These are phyloP conservation scores for Pollenia angustigena DNA, from an alignment of 2,888 invertebrate genomes.

Conservation along the genomic window DNA sequence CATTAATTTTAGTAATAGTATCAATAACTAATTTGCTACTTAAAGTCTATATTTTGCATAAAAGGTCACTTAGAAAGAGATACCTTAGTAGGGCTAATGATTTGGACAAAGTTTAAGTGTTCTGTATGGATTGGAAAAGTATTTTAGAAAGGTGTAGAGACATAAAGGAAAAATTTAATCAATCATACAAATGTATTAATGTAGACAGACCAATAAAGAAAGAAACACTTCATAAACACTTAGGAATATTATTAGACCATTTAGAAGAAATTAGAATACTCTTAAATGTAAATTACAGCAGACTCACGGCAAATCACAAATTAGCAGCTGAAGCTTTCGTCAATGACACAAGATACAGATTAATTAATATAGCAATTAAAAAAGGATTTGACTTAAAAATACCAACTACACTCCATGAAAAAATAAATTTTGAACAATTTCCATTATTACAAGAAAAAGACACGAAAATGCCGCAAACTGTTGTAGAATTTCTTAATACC, in stretches of 20 bases:
- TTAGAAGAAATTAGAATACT: background rate
- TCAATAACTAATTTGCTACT: no score
- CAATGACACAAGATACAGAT: background rate
- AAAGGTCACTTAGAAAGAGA: no score
- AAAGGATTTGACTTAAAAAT: background rate
- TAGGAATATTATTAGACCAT: background rate
- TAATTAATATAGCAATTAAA: background rate
- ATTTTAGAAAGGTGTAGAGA: no score
- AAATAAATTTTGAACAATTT: background rate
- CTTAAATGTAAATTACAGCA: background rate
- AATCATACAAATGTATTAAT: conserved; percentile 75
- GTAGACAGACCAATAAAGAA: background rate
- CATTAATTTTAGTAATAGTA: no score
- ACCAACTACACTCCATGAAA: background rate
- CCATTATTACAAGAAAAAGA: background rate
- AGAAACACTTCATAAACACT: background rate
- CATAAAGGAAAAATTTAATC: conserved; percentile 76
- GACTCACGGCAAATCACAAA: background rate
- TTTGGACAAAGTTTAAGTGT: no score
- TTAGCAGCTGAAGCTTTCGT: no score
- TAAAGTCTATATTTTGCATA: no score
- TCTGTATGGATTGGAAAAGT: no score
- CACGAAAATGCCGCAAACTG: no score
- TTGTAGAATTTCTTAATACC: background rate
- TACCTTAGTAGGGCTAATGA: no score